phyloP scores from a whole-genome alignment of 1,140 invertebrate genomes.

The Whitmania pigra region DNA sequence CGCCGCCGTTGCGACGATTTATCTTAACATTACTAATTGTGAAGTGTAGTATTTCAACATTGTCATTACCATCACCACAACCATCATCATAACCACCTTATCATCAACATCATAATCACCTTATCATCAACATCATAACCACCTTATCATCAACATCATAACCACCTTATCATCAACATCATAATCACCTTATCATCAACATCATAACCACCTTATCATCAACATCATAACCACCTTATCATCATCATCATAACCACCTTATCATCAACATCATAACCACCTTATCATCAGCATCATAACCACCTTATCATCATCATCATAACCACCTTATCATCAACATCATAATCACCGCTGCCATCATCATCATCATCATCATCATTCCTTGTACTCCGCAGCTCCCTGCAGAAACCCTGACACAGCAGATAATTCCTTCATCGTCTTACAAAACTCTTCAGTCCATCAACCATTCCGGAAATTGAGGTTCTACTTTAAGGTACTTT shows the following conservation, averaged over 20 bases:
- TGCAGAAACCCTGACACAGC: conserved; percentile 1
- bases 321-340: not conserved
- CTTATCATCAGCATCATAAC: not conserved
- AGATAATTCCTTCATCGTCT: not conserved
- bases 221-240: too few species aligned
- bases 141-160: not conserved
- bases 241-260: not conserved
- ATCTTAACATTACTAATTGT: too few species aligned
- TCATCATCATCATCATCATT: not conserved
- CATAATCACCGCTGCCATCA: not conserved
- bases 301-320: too few species aligned
- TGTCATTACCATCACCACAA: not conserved
- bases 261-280: not conserved
- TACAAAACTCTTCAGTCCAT: not conserved
- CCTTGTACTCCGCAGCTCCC: not conserved
- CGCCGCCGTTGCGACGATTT: too few species aligned
- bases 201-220: not conserved
- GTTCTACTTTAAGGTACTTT: not conserved
- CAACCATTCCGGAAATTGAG: not conserved
- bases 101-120: too few species aligned
- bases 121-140: conserved; percentile 1
- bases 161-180: not conserved
- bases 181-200: not conserved
- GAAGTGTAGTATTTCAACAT: not conserved
- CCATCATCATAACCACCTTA: too few species aligned